Percentiles rank a stretch among this genome's conserved stretches.
Evolutionary conservation across 2,888 invertebrate species (phyloP).

Genomic region (Tachina lurida): DNA sequence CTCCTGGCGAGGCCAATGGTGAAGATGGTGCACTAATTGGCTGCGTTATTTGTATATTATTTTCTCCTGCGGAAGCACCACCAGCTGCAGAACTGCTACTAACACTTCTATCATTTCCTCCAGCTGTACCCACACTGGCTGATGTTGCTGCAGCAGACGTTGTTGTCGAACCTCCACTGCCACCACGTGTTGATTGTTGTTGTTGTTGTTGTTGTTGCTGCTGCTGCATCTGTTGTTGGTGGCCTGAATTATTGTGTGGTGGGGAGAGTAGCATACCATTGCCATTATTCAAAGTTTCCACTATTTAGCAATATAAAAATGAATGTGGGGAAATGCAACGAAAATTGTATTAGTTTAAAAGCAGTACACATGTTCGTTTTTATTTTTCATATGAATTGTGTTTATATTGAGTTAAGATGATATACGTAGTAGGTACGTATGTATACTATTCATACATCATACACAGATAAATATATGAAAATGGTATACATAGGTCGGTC

Average conservation of each 20-base stretch:
- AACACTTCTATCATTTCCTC: constrained; percentile 73
- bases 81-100: constrained; percentile 73
- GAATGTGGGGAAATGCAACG: constrained; percentile 32
- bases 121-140: constrained; percentile 71
- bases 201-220: constrained; percentile 73
- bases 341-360: constrained; percentile 55
- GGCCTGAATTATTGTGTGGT: constrained; percentile 86
- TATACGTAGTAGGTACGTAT: too few relatives aligned
- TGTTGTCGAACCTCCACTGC: constrained; percentile 62
- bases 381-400: constrained; percentile 48
- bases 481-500: constrained; percentile 22
- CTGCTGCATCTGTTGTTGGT: constrained; percentile 83
- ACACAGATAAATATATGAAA: constrained; percentile 12
- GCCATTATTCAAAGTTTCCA: constrained; percentile 88
- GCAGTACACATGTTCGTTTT: constrained; percentile 31
- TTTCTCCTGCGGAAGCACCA: constrained; percentile 73
- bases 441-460: background rate
- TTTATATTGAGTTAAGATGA: constrained; percentile 55
- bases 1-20: constrained; percentile 88
- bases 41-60: constrained; percentile 88
- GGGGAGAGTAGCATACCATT: constrained; percentile 89
- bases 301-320: constrained; percentile 74
- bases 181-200: constrained; percentile 71
- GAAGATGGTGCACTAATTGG: constrained; percentile 92
- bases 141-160: constrained; percentile 73